Evolutionary conservation across 2,113 vertebrate species (phyloP).

Genomic region (Macaca fascicularis): T2T-MFA8v1.1 NC_088375.1:112560501-112561000

Average conservation of each 20-base stretch:
- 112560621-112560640: conserved; percentile 81
- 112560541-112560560: conserved; percentile 89
- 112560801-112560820: neutral
- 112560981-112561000: neutral
- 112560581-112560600: conserved; percentile 92
- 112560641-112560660: neutral
- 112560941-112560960: neutral
- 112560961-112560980: neutral
- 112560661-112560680: neutral
- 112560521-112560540: conserved; percentile 82
- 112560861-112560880: neutral
- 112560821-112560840: neutral
- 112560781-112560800: neutral
- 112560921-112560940: neutral
- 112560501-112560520: neutral
- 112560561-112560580: conserved; percentile 93
- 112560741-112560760: neutral
- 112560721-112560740: neutral
- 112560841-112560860: neutral
- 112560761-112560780: neutral
- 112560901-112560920: neutral
- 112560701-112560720: no score
- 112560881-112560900: neutral
- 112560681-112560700: neutral
- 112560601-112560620: conserved; percentile 84